Evolutionary conservation across 2,113 vertebrate genomes (phyloP), one percentile per base, ranked within the genome.

Genomic region (Barbus barbus): DNA sequence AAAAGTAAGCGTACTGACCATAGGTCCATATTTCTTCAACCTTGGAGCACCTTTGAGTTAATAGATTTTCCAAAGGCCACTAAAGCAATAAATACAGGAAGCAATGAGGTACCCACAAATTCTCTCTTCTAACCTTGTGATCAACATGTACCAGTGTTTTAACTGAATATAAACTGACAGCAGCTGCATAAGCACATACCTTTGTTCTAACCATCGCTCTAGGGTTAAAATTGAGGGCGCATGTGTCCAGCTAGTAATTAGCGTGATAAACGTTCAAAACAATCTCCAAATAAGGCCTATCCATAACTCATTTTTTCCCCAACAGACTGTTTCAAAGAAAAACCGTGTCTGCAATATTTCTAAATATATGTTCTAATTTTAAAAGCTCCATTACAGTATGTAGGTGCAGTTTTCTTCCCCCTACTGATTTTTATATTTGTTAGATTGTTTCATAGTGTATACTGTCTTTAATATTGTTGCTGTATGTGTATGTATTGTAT

Each of bases 61-160:
- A 78, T 38, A 53, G 53, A 38, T 78, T 78, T 60, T 24, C 77
- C 20, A 79, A 78, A 78, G 31, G 22, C 56, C n/a, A 26, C n/a
- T 13, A 78, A 36, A 41, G 77, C n/a, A 44, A 61, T 44, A 61
- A n/a, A 38, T 6, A 41, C 14, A 16, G 51, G 26, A 36, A 31
- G n/a, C 75, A 78, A 53, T 46, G 44, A 51, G 7, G 31, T 58
- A 24, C 33, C 13, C 13, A 7, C 1, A 78, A 61, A 60, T 36
- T 56, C 31, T 77, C 26, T 56, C 51, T 77, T 18, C 28, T 36
- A 56, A 33, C n/a, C 46, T 58, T 58, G 51, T 36, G 31, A 60
- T 41, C 33, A 12, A 58, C 48, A 56, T 58, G 1, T 56, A 22
- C 53, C 20, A 58, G 20, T 58, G 20, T 58, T 58, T 58, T 58